phyloP scores from a whole-genome alignment of 2,113 vertebrate species.

The Melospiza georgiana region DNA sequence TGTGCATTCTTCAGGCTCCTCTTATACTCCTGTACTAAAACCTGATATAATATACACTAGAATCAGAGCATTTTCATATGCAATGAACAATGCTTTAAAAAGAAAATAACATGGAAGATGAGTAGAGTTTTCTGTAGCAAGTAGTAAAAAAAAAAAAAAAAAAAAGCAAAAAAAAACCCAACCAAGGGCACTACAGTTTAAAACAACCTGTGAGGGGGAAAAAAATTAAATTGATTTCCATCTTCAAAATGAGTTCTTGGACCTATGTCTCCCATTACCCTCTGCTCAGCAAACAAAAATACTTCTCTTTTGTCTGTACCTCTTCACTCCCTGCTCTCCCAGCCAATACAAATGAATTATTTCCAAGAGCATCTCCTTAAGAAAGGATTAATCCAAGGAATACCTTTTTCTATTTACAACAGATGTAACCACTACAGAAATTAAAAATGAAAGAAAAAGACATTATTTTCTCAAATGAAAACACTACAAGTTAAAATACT shows the following conservation, averaged over 20 bases:
- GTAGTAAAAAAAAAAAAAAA: background rate
- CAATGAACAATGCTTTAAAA: background rate
- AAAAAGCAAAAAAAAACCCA: background rate
- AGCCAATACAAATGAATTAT: constrained; percentile 1
- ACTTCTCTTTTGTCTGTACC: background rate
- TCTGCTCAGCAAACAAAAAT: background rate
- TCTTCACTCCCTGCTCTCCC: constrained; percentile 4
- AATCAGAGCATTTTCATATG: background rate
- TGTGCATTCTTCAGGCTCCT: background rate
- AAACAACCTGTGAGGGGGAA: background rate
- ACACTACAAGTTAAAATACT: background rate
- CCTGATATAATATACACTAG: background rate
- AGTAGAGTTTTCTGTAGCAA: background rate
- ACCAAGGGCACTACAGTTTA: background rate
- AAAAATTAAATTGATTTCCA: background rate
- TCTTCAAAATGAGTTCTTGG: background rate
- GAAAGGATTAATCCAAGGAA: constrained; percentile 17
- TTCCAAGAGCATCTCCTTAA: constrained; percentile 44
- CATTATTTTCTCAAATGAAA: background rate
- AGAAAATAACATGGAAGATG: background rate
- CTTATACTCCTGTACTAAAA: background rate
- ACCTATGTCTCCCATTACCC: background rate
- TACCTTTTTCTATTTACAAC: background rate
- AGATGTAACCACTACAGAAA: background rate
- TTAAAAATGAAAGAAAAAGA: background rate